Percentiles rank a stretch among this genome's conserved stretches.
phyloP scores from a whole-genome alignment of 2,797 vertebrate genomes.

The Naso thynnoides region DNA sequence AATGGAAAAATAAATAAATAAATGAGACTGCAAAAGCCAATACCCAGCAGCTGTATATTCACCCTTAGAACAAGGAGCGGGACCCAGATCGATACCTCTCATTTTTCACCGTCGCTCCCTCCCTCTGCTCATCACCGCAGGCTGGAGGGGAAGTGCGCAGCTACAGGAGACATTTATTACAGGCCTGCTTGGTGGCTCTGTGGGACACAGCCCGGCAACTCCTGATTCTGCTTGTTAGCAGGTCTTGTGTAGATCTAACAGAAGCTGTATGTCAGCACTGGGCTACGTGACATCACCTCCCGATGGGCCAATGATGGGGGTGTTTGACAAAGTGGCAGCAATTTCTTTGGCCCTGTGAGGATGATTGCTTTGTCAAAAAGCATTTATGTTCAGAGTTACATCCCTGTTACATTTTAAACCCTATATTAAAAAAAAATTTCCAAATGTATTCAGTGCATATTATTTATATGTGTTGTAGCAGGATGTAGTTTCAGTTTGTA shows the following conservation, averaged over 20 bases:
- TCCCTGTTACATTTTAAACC: slow-evolving; percentile 11
- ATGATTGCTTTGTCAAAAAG: slow-evolving; percentile 56
- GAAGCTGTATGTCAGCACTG: slow-evolving; percentile 54
- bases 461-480: slow-evolving; percentile 1
- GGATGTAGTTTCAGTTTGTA: not conserved
- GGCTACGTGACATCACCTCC: slow-evolving; percentile 58
- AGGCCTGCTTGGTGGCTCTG: slow-evolving; percentile 57
- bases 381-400: slow-evolving; percentile 32
- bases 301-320: slow-evolving; percentile 44
- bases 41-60: slow-evolving; percentile 71
- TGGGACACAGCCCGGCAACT: slow-evolving; percentile 56
- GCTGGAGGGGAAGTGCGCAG: slow-evolving; percentile 56
- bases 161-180: slow-evolving; percentile 73
- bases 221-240: slow-evolving; percentile 65
- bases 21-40: slow-evolving; percentile 71
- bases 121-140: slow-evolving; percentile 64
- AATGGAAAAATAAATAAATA: slow-evolving; percentile 60
- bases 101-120: slow-evolving; percentile 29
- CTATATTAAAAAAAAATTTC: not conserved
- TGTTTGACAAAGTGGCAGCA: slow-evolving; percentile 54
- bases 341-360: slow-evolving; percentile 46
- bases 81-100: slow-evolving; percentile 70
- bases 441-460: not conserved
- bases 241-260: slow-evolving; percentile 47
- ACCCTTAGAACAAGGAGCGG: slow-evolving; percentile 71